These are phyloP conservation scores for Petrolisthes cinctipes DNA, from an alignment of 2,888 invertebrate species.

Conservation along the genomic window DNA sequence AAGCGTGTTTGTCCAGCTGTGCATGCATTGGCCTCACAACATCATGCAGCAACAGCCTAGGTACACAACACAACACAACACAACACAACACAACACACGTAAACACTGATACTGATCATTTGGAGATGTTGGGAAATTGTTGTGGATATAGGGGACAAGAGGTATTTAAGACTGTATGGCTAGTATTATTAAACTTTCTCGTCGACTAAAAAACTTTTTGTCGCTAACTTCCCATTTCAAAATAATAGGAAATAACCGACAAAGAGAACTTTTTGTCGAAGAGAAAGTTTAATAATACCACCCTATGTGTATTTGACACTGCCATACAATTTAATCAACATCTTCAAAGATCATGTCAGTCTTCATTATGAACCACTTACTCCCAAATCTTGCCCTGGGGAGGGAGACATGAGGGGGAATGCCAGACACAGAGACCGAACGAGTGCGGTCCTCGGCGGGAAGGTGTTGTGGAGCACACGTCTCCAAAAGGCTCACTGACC, in stretches of 20 bases:
- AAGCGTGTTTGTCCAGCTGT: too few relatives aligned
- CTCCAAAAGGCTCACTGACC: conserved; percentile 54
- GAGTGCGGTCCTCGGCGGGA: conserved; percentile 43
- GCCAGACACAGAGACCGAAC: conserved; percentile 53
- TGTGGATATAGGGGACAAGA: too few relatives aligned
- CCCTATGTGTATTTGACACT: not conserved
- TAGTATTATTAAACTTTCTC: too few relatives aligned
- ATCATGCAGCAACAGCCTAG: too few relatives aligned
- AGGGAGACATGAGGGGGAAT: conserved; percentile 57
- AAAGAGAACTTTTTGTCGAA: not conserved
- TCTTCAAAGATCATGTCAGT: not conserved
- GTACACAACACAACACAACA: not conserved
- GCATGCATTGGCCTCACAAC: too few relatives aligned
- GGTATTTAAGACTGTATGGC: too few relatives aligned
- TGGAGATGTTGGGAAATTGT: too few relatives aligned
- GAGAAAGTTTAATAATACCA: not conserved
- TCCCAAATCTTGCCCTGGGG: conserved; percentile 49
- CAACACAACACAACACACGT: not conserved
- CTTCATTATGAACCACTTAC: conserved; percentile 28
- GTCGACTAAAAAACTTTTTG: too few relatives aligned
- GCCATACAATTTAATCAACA: too few relatives aligned
- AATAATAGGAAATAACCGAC: too few relatives aligned
- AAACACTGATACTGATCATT: too few relatives aligned
- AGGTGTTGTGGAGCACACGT: conserved; percentile 7
- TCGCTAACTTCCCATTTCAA: too few relatives aligned